Percentiles rank a stretch among this genome's conserved stretches.
Conservation (phyloP, 2,888 invertebrate species). For the Athrips mouffetella region DNA sequence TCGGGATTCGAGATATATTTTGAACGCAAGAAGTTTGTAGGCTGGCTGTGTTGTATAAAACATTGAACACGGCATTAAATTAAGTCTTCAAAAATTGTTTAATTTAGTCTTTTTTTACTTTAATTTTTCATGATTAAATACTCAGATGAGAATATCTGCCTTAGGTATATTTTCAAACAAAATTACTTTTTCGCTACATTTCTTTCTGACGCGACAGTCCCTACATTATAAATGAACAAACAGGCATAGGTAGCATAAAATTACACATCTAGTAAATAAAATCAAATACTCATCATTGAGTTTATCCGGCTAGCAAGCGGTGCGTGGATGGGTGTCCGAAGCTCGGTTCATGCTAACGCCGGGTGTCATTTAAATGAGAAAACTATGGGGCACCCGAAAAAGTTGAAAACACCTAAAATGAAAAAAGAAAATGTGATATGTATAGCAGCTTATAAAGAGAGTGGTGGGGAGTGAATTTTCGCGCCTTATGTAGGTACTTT, state of each 20-base stretch:
- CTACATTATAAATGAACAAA: not conserved
- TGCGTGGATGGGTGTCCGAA: conserved; percentile 54
- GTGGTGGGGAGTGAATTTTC: conserved; percentile 35
- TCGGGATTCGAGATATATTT: too few relatives aligned
- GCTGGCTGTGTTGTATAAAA: too few relatives aligned
- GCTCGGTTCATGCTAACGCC: conserved; percentile 65
- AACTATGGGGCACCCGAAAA: conserved; percentile 78
- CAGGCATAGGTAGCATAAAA: conserved; percentile 1
- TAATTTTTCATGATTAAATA: too few relatives aligned
- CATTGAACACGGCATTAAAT: too few relatives aligned
- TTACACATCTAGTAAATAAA: conserved; percentile 48
- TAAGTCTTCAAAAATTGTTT: too few relatives aligned
- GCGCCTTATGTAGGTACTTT: conserved; percentile 34
- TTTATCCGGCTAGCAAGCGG: conserved; percentile 71
- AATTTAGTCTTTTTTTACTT: too few relatives aligned
- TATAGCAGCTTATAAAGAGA: conserved; percentile 44
- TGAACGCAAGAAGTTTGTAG: too few relatives aligned
- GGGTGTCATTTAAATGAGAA: conserved; percentile 76
- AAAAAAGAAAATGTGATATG: conserved; percentile 75
- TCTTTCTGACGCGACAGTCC: not conserved
- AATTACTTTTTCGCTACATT: not conserved
- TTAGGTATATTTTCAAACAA: too few relatives aligned
- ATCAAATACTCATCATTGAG: conserved; percentile 78
- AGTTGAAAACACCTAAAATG: conserved; percentile 79
- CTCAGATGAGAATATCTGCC: too few relatives aligned